phyloP scores from a whole-genome alignment of 2,888 invertebrate species.

The Dioctria rufipes region DNA sequence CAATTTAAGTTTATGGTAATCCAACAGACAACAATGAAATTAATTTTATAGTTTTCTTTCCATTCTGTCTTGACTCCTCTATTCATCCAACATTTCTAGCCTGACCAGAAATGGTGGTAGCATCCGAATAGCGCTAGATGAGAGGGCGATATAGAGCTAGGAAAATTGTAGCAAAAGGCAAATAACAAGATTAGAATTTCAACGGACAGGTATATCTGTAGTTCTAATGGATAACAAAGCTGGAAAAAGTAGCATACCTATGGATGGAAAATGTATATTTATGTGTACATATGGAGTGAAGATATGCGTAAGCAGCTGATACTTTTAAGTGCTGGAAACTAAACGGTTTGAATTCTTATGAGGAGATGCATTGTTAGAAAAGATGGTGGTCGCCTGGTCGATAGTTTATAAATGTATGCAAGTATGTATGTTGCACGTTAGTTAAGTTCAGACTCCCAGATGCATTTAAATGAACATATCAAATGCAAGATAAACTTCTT shows the following conservation, averaged over 20 bases:
- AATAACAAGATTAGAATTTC: conserved; percentile 37
- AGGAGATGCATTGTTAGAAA: conserved; percentile 25
- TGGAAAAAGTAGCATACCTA: not conserved
- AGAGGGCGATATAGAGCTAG: conserved; percentile 14
- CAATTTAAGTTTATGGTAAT: conserved; percentile 46
- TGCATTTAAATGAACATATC: conserved; percentile 56
- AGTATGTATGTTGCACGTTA: no score
- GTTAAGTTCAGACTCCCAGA: not conserved
- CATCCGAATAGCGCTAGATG: conserved; percentile 16
- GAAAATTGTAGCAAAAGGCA: conserved; percentile 35
- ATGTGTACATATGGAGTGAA: not conserved
- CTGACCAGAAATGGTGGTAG: not conserved
- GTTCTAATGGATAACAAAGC: conserved; percentile 32
- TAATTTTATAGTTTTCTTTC: conserved; percentile 44
- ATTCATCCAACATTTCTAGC: conserved; percentile 17
- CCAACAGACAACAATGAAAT: conserved; percentile 45
- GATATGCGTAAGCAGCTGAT: conserved; percentile 40
- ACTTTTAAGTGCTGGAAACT: conserved; percentile 26
- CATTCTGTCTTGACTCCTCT: not conserved
- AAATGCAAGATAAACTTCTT: conserved; percentile 51
- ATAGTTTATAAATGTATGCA: not conserved
- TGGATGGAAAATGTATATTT: conserved; percentile 3
- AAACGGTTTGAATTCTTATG: conserved; percentile 39
- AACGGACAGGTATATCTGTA: conserved; percentile 34
- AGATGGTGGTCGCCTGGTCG: not conserved